These are phyloP conservation scores for Drosophila dunni DNA, from an alignment of 1,140 invertebrate genomes.

Conservation along the genomic window DNA sequence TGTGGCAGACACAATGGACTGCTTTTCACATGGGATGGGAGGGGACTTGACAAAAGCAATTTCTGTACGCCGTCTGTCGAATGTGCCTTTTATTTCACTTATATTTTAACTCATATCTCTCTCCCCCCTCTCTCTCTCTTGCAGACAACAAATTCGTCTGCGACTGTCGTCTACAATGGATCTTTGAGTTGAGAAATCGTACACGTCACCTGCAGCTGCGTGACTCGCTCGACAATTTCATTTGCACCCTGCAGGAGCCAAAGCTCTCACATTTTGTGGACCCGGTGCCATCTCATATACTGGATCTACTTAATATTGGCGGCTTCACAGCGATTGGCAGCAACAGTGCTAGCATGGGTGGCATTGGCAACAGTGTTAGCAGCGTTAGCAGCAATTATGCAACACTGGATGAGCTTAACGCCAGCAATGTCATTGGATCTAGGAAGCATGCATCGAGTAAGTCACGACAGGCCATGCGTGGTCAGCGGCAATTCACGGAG, in stretches of 20 bases:
- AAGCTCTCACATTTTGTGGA: slow-evolving; percentile 76
- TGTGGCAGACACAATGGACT: slow-evolving; percentile 34
- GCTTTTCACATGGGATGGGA: not conserved
- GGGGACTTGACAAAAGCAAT: slow-evolving; percentile 78
- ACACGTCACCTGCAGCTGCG: slow-evolving; percentile 89
- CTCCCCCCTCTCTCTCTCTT: slow-evolving; percentile 58
- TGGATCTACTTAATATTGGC: slow-evolving; percentile 72
- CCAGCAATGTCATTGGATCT: slow-evolving; percentile 43
- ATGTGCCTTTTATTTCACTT: slow-evolving; percentile 38
- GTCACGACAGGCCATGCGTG: slow-evolving; percentile 65
- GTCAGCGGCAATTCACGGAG: slow-evolving; percentile 64
- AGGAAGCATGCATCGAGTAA: slow-evolving; percentile 62
- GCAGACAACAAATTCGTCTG: slow-evolving; percentile 92
- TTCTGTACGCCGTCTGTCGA: slow-evolving; percentile 52
- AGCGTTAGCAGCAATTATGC: slow-evolving; percentile 43
- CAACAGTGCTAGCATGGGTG: slow-evolving; percentile 74
- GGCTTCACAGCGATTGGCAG: slow-evolving; percentile 75
- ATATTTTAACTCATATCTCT: slow-evolving; percentile 14
- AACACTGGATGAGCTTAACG: slow-evolving; percentile 14
- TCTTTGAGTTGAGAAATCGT: slow-evolving; percentile 89
- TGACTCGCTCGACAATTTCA: slow-evolving; percentile 88
- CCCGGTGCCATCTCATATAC: slow-evolving; percentile 70
- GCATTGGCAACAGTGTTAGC: slow-evolving; percentile 61
- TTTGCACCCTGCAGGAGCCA: slow-evolving; percentile 87
- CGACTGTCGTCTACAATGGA: slow-evolving; percentile 91